Base-by-base conservation (phyloP, 1,140 invertebrate species). In the Brachionus rubens region DNA sequence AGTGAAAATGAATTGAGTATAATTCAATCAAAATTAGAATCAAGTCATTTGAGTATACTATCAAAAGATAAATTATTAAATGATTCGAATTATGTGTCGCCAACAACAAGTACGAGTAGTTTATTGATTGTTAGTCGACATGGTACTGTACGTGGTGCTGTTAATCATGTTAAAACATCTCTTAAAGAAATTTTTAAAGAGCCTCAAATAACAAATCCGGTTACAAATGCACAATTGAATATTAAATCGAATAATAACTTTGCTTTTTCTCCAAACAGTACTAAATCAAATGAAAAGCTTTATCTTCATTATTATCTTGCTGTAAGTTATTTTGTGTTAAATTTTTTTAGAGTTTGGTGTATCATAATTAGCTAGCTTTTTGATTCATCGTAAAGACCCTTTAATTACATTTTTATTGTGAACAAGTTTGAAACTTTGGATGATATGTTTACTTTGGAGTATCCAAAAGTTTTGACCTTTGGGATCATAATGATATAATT, bases 121-220 rank as follows among this genome's bases (percentile, higher is more conserved):
- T 14, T 54, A 9, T 30, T 72, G 19, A 72, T 72, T 16, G 50
- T 72, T 3, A 72, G 68, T 72, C 43, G 68, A 26, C 68, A 72
- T 36, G 68, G 68, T 14, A 72, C 68, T 21, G 68, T 72, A 21
- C 68, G 68, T 21, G 68, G 68, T 10, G 36, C 30, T 48, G 28
- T 50, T 0, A 72, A 72, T 16, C 68, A 54, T 40, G 68, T 72
- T 12, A 72, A 50, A 50, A 72, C 68, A 54, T 72, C 68, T 40
- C 30, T 72, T 21, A 54, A 72, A 21, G 46, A 72, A 54, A 72
- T 72, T 30, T 72, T 72, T 26, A 72, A 54, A 72, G 68, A 72
- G 21, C 46, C 68, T 1, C 68, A 72, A 21, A 54, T 54, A 16
- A 72, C 46, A 14, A 54, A 50, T 50, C 68, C 68, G 46, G 46